These are phyloP conservation scores for Notoglanidium macrostoma DNA, from an alignment of 2,797 vertebrate genomes.

Conservation along the genomic window DNA sequence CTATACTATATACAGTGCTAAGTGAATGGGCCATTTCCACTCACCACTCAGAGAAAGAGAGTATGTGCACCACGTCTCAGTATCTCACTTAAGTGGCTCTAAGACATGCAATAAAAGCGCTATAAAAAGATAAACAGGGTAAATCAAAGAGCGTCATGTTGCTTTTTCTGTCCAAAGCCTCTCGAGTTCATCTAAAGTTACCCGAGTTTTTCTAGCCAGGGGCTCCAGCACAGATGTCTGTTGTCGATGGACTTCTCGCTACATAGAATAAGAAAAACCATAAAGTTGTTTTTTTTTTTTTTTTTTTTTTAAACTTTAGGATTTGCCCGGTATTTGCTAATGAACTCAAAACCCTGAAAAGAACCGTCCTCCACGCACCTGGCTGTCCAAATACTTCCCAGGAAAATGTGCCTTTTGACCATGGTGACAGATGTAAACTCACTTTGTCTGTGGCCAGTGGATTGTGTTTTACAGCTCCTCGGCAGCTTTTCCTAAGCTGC, in stretches of 20 bases:
- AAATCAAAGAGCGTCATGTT: constrained; percentile 45
- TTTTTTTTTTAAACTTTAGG: not conserved
- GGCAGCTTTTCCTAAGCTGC: constrained; percentile 31
- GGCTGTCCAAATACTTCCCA: not conserved
- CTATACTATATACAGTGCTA: not conserved
- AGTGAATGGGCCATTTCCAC: not conserved
- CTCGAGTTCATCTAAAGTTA: constrained; percentile 46
- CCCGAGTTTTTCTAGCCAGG: constrained; percentile 33
- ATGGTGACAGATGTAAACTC: constrained; percentile 44
- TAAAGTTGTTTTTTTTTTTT: not conserved
- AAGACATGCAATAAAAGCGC: constrained; percentile 47
- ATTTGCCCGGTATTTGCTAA: not conserved
- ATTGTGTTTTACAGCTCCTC: constrained; percentile 48
- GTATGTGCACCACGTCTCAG: constrained; percentile 9
- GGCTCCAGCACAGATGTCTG: not conserved
- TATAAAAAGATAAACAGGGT: constrained; percentile 46
- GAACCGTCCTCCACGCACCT: not conserved
- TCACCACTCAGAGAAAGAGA: constrained; percentile 7
- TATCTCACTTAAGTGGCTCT: constrained; percentile 20
- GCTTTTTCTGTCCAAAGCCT: constrained; percentile 40
- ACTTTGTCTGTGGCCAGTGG: constrained; percentile 37
- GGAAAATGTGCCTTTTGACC: constrained; percentile 24
- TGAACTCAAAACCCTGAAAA: not conserved
- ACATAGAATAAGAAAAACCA: not conserved
- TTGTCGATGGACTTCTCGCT: not conserved